Evolutionary conservation across 2,888 invertebrate species (phyloP).

Genomic region (Cacoxenus indagator): DNA sequence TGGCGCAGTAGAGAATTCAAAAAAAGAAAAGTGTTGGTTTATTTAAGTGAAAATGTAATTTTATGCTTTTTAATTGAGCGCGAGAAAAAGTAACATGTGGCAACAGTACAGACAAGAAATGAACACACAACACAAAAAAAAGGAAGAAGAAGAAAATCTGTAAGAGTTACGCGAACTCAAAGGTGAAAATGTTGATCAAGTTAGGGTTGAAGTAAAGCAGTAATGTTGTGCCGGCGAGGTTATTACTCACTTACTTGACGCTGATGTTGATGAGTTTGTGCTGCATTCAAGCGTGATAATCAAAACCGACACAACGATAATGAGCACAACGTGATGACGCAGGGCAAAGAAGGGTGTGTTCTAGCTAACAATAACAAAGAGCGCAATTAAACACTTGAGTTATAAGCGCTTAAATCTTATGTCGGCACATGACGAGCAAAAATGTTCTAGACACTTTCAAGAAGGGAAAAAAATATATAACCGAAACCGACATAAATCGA

Average conservation of each 20-base stretch:
- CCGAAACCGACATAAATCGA: too few species aligned
- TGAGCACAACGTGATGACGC: slow-evolving; percentile 1
- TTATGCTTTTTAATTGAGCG: slow-evolving; percentile 64
- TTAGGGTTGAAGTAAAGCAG: neutral
- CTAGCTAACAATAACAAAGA: neutral
- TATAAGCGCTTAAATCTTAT: neutral
- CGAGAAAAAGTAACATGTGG: slow-evolving; percentile 49
- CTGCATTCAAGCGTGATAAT: slow-evolving; percentile 58
- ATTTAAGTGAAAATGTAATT: slow-evolving; percentile 63
- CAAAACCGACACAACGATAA: slow-evolving; percentile 41
- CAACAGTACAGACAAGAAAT: slow-evolving; percentile 23
- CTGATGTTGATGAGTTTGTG: slow-evolving; percentile 54
- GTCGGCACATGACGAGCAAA: neutral
- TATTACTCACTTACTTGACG: neutral
- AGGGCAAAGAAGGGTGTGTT: too few species aligned
- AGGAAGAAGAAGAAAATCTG: slow-evolving; percentile 13
- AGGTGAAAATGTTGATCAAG: neutral
- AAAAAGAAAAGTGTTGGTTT: slow-evolving; percentile 37
- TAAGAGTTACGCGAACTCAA: slow-evolving; percentile 17
- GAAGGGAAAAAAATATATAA: too few species aligned
- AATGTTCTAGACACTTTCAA: neutral
- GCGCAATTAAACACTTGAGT: neutral
- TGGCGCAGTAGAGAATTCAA: neutral
- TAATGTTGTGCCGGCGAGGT: neutral
- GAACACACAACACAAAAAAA: neutral